Conservation (phyloP, 2,888 invertebrate genomes). For the Venustoraphidia nigricollis region DNA sequence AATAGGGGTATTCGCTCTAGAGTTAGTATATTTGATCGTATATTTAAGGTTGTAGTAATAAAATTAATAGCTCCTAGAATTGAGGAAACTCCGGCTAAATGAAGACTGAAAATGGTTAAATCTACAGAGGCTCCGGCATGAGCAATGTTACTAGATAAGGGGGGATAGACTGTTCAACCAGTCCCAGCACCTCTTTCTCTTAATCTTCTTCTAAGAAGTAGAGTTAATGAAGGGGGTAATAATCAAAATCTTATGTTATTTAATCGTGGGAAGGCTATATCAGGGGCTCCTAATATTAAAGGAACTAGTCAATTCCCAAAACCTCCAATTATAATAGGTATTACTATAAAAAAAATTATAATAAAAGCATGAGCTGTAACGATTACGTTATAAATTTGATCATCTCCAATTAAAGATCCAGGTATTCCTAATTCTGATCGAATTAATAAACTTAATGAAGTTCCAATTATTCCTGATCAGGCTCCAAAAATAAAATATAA, state of each 20-base stretch:
- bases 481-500: conserved; percentile 52
- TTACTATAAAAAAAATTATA: conserved; percentile 68
- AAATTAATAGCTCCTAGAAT: conserved; percentile 69
- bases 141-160: conserved; percentile 43
- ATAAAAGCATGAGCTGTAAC: conserved; percentile 67
- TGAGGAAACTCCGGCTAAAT: conserved; percentile 56
- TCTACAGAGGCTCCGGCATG: conserved; percentile 56
- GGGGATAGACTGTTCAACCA: conserved; percentile 66
- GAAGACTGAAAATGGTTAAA: conserved; percentile 60
- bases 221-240: conserved; percentile 49
- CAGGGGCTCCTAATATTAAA: conserved; percentile 58
- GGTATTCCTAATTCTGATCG: conserved; percentile 55
- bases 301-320: conserved; percentile 74
- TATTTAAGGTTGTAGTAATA: conserved; percentile 61
- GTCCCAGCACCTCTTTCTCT: conserved; percentile 58
- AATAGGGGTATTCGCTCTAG: conserved; percentile 55
- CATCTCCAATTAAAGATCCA: conserved; percentile 50
- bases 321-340: conserved; percentile 62
- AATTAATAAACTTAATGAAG: conserved; percentile 53
- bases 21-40: conserved; percentile 41
- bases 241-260: conserved; percentile 78
- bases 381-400: conserved; percentile 65
- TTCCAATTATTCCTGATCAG: conserved; percentile 54
- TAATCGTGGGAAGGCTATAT: conserved; percentile 71
- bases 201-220: conserved; percentile 45